Base-by-base conservation (phyloP, 1,140 invertebrate genomes). In the Heliconius hermathena region DNA sequence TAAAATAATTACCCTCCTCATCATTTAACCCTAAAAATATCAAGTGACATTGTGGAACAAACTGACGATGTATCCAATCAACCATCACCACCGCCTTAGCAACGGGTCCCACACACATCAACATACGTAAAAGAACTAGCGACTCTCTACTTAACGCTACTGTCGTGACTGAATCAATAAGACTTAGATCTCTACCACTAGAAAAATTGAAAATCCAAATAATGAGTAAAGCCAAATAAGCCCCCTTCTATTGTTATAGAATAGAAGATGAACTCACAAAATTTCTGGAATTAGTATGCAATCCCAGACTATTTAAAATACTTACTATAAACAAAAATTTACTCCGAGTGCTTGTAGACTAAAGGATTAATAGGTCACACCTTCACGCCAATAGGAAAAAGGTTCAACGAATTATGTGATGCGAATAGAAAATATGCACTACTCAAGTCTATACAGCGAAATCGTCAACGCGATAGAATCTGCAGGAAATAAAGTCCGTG, bases 311-410 rank as follows among this genome's bases (percentile, higher is more conserved):
- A 3, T 84, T 78, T 66, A 78, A 1, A 1, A 73, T 73, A n/a
- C 82, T 80, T 76, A 74, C 80, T 8, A 36, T 82, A 8, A 83
- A 82, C 71, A 74, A 46, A 74, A 83, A 83, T 29, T 73, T 78
- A 46, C 72, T 84, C 0, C 11, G 77, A 72, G 54, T 84, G 36
- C 20, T 26, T 16, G 33, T 52, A 9, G 49, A 74, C 18, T 41
- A 78, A 82, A 16, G 79, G 81, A 13, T 75, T 84, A 6, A 84
- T 84, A 71, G 82, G 80, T 2, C 81, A 83, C 70, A 84, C 79
- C 26, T 84, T 82, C 49, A 83, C 78, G n/a, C 76, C 6, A 13
- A 84, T 82, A 73, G 80, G 73, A 11, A 33, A 73, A 77, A 52
- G 22, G 72, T 26, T 36, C 83, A 52, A n/a, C 36, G 83, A 71